Evolutionary conservation across 2,888 invertebrate genomes (phyloP).

Genomic region (Pherbina coryleti): DNA sequence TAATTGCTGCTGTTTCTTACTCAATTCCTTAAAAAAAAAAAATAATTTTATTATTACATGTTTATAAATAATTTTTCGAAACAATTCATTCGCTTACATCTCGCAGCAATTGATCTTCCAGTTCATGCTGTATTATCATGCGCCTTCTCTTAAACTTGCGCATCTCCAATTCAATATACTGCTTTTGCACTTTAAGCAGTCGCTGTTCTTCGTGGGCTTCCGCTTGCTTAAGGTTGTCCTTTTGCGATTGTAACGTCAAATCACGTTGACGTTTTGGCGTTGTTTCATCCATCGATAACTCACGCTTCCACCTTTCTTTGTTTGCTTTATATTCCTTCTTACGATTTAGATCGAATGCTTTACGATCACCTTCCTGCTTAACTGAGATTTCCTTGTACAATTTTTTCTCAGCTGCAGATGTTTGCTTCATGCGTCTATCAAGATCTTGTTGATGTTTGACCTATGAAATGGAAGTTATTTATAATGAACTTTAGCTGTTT

Average conservation of each 20-base stretch:
- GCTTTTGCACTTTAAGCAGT: conserved; percentile 88
- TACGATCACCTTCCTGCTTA: conserved; percentile 92
- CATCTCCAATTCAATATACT: conserved; percentile 92
- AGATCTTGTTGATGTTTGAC: conserved; percentile 83
- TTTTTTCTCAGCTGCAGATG: conserved; percentile 91
- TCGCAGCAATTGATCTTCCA: conserved; percentile 90
- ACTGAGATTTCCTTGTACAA: conserved; percentile 90
- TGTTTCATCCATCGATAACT: conserved; percentile 90
- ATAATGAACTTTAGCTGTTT: neutral
- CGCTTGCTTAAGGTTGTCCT: conserved; percentile 90
- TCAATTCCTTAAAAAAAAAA: conserved; percentile 80
- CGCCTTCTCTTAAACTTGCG: conserved; percentile 92
- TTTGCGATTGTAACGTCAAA: conserved; percentile 90
- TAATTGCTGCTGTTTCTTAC: conserved; percentile 93
- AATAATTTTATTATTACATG: neutral
- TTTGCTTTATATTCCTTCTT: conserved; percentile 97
- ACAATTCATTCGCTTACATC: conserved; percentile 74
- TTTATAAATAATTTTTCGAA: conserved; percentile 18
- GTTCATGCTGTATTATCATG: conserved; percentile 85
- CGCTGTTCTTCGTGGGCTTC: conserved; percentile 93
- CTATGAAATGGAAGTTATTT: conserved; percentile 61
- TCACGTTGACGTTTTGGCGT: conserved; percentile 92
- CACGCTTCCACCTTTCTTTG: conserved; percentile 96
- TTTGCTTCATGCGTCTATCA: conserved; percentile 87
- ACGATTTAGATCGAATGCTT: conserved; percentile 91